Percentiles rank a stretch among this genome's conserved stretches.
Conservation (phyloP, 2,888 invertebrate species). For the Orthosia incerta region DNA sequence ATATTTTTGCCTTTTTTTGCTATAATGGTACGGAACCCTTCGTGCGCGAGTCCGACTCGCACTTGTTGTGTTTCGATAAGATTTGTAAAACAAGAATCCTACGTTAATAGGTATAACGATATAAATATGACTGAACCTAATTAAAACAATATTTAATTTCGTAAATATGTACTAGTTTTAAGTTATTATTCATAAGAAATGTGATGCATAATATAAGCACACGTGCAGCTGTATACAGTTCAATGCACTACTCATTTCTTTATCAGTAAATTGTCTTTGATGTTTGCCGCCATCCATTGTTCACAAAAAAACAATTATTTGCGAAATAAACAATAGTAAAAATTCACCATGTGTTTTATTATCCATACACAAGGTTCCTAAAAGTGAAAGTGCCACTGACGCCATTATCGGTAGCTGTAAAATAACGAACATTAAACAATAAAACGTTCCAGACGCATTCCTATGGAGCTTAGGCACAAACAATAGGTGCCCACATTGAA, state of each 20-base stretch:
- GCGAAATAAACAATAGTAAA: slow-evolving; percentile 31
- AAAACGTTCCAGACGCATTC: slow-evolving; percentile 44
- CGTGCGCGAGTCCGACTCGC: too few species aligned
- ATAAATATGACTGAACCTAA: not conserved
- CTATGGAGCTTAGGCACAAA: slow-evolving; percentile 51
- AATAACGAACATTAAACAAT: slow-evolving; percentile 37
- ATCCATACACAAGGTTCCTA: slow-evolving; percentile 25
- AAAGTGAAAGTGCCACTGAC: slow-evolving; percentile 55
- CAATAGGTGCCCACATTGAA: slow-evolving; percentile 51
- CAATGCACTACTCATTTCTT: slow-evolving; percentile 28
- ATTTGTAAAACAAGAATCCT: not conserved
- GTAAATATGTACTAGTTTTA: slow-evolving; percentile 11
- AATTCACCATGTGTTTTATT: slow-evolving; percentile 58
- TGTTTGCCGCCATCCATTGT: not conserved
- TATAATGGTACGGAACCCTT: too few species aligned
- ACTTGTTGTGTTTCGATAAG: not conserved
- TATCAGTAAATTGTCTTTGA: slow-evolving; percentile 19
- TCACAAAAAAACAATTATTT: slow-evolving; percentile 1
- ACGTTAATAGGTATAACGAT: not conserved
- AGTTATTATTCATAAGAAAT: slow-evolving; percentile 37
- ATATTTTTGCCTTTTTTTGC: too few species aligned
- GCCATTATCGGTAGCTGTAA: slow-evolving; percentile 46
- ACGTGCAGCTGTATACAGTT: slow-evolving; percentile 51
- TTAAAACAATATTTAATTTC: slow-evolving; percentile 12
- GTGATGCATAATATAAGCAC: slow-evolving; percentile 1